Base-by-base conservation (phyloP, 2,113 vertebrate genomes). In the Cyanoderma ruficeps region DNA sequence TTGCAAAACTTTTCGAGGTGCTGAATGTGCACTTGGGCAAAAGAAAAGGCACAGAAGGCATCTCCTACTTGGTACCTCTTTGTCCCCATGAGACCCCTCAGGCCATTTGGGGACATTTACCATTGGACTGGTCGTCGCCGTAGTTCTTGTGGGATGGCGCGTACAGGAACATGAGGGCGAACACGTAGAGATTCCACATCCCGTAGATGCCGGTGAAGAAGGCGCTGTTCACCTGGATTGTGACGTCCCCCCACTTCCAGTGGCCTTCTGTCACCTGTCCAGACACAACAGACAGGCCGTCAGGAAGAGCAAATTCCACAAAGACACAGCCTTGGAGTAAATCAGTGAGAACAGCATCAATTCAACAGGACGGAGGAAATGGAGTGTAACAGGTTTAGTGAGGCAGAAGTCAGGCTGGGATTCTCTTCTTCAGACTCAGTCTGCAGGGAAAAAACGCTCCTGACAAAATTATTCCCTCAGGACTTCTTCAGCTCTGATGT, bases 171-270 rank as follows among this genome's bases (percentile, higher is more conserved):
- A 99, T 99, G 95, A 99, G 98, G 41, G 99, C 99, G 0, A 99
- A 99, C 81, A 99, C 99, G 9, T 99, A 99, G 47, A 99, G 98
- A 96, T 99, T 99, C 99, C 99, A 99, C 99, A 99, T 99, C 44
- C 99, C 99, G 0, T 99, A 99, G 97, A 99, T 99, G 80, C 99
- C 99, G 0, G 99, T 99, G 98, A 99, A 99, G 97, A 99, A 99
- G 78, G 99, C 99, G 1, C 99, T 99, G 98, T 99, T 99, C 94
- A 98, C 98, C 92, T 99, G 98, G 70, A 99, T 98, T 0, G 98
- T 99, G 80, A 99, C 94, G 4, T 98, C 98, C 1, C 99, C 99
- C 99, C 99, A 99, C 94, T 99, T 99, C 99, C 99, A 99, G 77
- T 99, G 99, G 35, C 99, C 99, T 94, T 99, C 99, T 1, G 98